Evolutionary conservation across 2,797 vertebrate species (phyloP).

Genomic region (Muraenolepis orangiensis): DNA sequence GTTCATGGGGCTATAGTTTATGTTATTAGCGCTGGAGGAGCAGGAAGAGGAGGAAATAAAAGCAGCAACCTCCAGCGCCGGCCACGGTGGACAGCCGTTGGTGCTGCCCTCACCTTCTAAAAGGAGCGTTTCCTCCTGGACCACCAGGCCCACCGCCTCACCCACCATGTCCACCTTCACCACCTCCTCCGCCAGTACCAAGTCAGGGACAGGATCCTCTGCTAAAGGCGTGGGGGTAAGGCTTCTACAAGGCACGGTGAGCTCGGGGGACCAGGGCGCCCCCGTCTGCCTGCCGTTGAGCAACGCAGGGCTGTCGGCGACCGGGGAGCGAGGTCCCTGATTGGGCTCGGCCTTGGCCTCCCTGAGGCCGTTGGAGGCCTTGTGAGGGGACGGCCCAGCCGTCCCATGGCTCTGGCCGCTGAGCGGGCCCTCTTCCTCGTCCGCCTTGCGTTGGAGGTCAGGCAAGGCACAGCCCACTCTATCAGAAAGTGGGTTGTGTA

Average conservation of each 20-base stretch:
- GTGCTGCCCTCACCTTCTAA: conserved; percentile 36
- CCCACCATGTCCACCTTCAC: conserved; percentile 91
- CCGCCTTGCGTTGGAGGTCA: conserved; percentile 45
- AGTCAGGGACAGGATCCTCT: conserved; percentile 76
- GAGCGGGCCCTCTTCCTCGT: conserved; percentile 62
- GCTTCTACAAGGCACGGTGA: conserved; percentile 95
- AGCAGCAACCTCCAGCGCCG: conserved; percentile 44
- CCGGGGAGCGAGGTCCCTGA: conserved; percentile 66
- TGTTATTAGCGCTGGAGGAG: conserved; percentile 30
- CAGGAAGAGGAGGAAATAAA: conserved; percentile 28
- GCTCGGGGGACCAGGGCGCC: conserved; percentile 75
- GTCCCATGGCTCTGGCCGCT: conserved; percentile 61
- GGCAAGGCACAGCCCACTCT: conserved; percentile 41
- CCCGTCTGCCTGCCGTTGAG: conserved; percentile 82
- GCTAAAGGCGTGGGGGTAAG: conserved; percentile 74
- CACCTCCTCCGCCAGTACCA: conserved; percentile 79
- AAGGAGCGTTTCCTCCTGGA: conserved; percentile 35
- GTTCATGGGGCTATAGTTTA: conserved; percentile 62
- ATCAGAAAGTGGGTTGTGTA: conserved; percentile 44
- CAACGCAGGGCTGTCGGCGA: conserved; percentile 74
- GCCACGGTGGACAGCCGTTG: conserved; percentile 47
- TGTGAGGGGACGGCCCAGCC: conserved; percentile 70
- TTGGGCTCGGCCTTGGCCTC: conserved; percentile 76
- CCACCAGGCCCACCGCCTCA: conserved; percentile 63
- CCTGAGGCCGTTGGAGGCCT: conserved; percentile 86